Evolutionary conservation across 2,797 vertebrate species (phyloP), one percentile per base, ranked within the genome.

Genomic region (Labroides dimidiatus): DNA sequence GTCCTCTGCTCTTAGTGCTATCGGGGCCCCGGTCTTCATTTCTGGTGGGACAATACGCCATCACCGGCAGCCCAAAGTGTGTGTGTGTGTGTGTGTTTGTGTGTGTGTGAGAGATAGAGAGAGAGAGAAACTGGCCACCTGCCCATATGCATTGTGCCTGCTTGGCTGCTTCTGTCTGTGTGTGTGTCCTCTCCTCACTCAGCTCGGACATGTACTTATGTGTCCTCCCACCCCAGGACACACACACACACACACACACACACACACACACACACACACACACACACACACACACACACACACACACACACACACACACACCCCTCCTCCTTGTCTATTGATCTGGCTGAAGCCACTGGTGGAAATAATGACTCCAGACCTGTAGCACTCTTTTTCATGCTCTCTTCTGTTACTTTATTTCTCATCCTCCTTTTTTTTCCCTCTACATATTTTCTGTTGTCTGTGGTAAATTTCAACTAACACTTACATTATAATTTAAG

Each of bases 11-110:
- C 79, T 85, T 80, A 80, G 69, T 41, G 68, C 81, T 74, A 86
- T 79, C 37, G 10, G 85, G 85, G 76, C 73, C 80, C 81, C 62
- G 57, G 85, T 87, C 85, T 88, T 89, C 67, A 85, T 88, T 89
- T 80, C 63, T 90, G 74, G 33, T 84, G 80, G 78, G 78, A 83
- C 72, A 59, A 56, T 81, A 69, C 42, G 39, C 53, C 64, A 76
- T 45, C 75, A 81, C 59, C 1, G 11, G 64, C 62, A 61, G 48
- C 19, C 59, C 15, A 0, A n/a, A 50, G 64, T 47, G 69, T 52
- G 52, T 69, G 66, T 77, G 63, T 68, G 52, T 59, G 68, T 72
- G 30, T 53, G 24, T 27, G 54, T 55, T 41, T 7, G 47, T 45
- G 62, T 50, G 21, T 74, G 81, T 49, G 57, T 30, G 61, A 53